Conservation (phyloP, 2,888 invertebrate species). For the Polymixis flavicincta region DNA sequence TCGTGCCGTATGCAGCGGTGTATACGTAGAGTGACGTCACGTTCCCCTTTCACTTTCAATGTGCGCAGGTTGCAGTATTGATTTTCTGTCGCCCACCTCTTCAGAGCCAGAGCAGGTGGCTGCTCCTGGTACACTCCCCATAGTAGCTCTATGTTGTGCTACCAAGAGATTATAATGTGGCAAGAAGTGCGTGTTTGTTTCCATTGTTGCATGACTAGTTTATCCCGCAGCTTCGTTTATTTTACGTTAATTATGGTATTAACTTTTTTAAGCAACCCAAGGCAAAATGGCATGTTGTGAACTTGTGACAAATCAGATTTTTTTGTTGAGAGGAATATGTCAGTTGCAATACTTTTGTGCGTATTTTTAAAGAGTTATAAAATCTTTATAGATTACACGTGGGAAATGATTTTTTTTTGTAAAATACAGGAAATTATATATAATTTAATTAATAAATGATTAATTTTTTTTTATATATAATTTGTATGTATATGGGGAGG, state of each 20-base stretch:
- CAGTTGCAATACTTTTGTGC: background rate
- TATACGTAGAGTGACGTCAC: conserved; percentile 16
- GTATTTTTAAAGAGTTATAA: too few species aligned
- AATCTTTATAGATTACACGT: background rate
- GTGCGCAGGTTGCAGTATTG: conserved; percentile 36
- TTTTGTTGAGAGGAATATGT: background rate
- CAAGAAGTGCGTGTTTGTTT: conserved; percentile 28
- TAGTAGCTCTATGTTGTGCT: conserved; percentile 9
- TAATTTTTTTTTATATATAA: background rate
- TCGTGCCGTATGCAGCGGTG: conserved; percentile 35
- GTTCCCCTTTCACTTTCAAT: conserved; percentile 40
- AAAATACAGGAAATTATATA: too few species aligned
- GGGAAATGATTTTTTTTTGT: background rate
- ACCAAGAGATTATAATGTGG: conserved; percentile 8
- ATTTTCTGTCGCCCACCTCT: conserved; percentile 30
- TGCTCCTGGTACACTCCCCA: conserved; percentile 6
- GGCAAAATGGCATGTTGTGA: background rate
- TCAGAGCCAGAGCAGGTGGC: background rate
- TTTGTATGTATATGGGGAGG: background rate
- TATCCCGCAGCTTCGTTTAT: background rate
- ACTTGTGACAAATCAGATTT: background rate
- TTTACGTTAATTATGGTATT: background rate
- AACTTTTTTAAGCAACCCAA: background rate
- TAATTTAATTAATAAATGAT: too few species aligned
- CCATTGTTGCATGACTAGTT: conserved; percentile 36